Evolutionary conservation across 2,888 invertebrate genomes (phyloP), one percentile per base, ranked within the genome.

Genomic region (Noctua janthina): DNA sequence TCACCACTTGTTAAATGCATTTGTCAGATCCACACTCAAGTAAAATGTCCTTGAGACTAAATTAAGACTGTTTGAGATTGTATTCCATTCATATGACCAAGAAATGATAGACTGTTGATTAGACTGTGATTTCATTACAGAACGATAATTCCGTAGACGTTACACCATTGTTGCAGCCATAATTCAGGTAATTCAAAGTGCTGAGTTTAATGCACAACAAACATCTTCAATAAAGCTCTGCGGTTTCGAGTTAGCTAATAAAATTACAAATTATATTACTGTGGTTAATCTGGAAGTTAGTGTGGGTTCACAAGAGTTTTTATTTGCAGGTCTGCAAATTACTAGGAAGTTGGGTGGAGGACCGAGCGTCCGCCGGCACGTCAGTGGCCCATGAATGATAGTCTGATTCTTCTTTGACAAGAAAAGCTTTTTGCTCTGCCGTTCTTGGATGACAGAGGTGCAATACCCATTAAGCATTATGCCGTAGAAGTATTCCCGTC

Each of bases 251-350:
- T 81, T 81, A 78, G 74, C 69, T 79, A 88, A 83, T 88, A 86
- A 75, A 88, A 83, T 88, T 79, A 71, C 62, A 81, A 87, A 79
- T 88, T 72, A 76, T 88, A 78, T 74, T 87, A 62, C 72, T 71
- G 87, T 70, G 87, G 81, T 79, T 71, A 56, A 43, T 46, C 23
- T 6, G 13, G 29, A 76, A 51, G 20, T 76, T 68, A 88, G 75
- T 68, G 64, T 20, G 0, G 51, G 20, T 1, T 5, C 67, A 77
- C 67, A 87, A 76, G 68, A 76, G 29, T 46, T 46, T 39, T 62
- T 59, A 39, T 59, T 66, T 43, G 7, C 15, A 62, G 23, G 46
- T 70, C 39, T 67, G 59, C 71, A 59, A 59, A 59, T 29, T 35
- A 0, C 29, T 51, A 17, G 8, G 13, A 76, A 1, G 10, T 2